Conservation (phyloP, 2,113 vertebrate species). For the Apistogramma diplotaenia region DNA sequence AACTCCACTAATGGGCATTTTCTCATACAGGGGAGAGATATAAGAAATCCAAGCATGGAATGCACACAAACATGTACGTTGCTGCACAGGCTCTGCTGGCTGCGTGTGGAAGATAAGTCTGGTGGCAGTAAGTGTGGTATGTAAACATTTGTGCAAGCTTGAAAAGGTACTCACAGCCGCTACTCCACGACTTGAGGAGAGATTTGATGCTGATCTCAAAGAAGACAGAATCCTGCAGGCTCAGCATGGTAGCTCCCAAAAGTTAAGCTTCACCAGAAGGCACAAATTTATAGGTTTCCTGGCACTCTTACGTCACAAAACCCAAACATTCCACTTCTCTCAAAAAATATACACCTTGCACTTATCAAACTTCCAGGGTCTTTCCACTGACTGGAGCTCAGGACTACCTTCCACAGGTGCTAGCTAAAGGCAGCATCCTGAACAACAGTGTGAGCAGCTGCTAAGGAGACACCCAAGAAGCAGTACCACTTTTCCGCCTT, state of each 20-base stretch:
- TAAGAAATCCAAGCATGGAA: not conserved
- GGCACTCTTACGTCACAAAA: constrained; percentile 27
- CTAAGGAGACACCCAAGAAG: constrained; percentile 14
- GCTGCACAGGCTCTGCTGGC: constrained; percentile 13
- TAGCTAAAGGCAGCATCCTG: constrained; percentile 49
- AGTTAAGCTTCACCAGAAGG: constrained; percentile 56
- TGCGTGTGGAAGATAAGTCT: constrained; percentile 37
- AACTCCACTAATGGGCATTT: constrained; percentile 48
- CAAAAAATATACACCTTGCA: not conserved
- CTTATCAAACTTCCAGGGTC: constrained; percentile 34
- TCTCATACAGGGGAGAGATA: constrained; percentile 15
- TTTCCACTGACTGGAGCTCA: constrained; percentile 16
- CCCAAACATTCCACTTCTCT: constrained; percentile 17
- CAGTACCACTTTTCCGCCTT: not conserved
- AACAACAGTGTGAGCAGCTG: constrained; percentile 13
- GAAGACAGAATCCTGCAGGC: constrained; percentile 94
- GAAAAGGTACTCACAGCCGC: constrained; percentile 86
- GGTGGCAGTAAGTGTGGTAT: constrained; percentile 44
- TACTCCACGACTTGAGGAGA: constrained; percentile 95
- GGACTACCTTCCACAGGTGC: constrained; percentile 59
- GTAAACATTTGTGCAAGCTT: constrained; percentile 55
- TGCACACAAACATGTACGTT: constrained; percentile 9
- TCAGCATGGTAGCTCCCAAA: constrained; percentile 84
- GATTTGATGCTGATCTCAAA: constrained; percentile 99
- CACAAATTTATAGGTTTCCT: constrained; percentile 35